phyloP scores from a whole-genome alignment of 2,113 vertebrate species.

The Cnemophilus loriae region DNA sequence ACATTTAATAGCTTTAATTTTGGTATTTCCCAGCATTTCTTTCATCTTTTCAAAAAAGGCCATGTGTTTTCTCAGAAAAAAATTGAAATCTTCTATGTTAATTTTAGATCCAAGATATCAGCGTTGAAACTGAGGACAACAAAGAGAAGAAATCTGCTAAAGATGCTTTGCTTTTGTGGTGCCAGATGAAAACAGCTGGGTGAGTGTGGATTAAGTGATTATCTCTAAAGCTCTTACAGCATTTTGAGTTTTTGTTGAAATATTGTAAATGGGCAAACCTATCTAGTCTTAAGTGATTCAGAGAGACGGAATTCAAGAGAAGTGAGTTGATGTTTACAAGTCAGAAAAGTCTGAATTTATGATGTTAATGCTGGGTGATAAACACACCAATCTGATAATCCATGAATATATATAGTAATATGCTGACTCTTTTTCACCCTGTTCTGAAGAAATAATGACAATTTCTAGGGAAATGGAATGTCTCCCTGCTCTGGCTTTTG shows the following conservation, averaged over 20 bases:
- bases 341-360: not conserved
- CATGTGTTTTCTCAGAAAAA: not conserved
- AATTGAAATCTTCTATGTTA: not conserved
- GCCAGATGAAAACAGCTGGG: slow-evolving; percentile 99
- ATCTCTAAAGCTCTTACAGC: not conserved
- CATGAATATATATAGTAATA: not conserved
- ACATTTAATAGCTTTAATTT: not conserved
- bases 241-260: not conserved
- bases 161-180: slow-evolving; percentile 94
- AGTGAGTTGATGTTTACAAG: not conserved
- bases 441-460: not conserved
- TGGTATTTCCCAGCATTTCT: not conserved
- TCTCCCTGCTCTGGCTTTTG: not conserved
- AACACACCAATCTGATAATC: not conserved
- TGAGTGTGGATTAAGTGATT: slow-evolving; percentile 66
- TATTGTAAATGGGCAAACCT: slow-evolving; percentile 3
- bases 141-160: slow-evolving; percentile 96
- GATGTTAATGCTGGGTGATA: not conserved
- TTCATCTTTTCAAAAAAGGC: not conserved
- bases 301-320: not conserved
- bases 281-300: not conserved
- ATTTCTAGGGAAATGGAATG: not conserved
- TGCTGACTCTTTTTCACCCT: not conserved
- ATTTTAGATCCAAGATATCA: slow-evolving; percentile 95
- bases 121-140: slow-evolving; percentile 95